phyloP scores from a whole-genome alignment of 2,113 vertebrate species.

The Melanotaenia duboulayi region DNA sequence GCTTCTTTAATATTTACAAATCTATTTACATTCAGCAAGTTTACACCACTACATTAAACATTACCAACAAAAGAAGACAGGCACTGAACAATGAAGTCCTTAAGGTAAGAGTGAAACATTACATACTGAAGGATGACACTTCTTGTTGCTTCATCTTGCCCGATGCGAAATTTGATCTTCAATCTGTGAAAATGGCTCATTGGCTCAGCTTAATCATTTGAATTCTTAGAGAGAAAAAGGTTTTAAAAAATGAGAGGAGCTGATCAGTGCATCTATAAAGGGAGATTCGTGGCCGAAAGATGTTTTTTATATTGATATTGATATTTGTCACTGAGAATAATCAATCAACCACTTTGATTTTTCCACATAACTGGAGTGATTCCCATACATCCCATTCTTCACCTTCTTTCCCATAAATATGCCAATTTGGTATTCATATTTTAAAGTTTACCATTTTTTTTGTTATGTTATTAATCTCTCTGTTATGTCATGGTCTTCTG shows the following conservation, averaged over 20 bases:
- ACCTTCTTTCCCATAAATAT: neutral
- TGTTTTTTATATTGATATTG: no score
- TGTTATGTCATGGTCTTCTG: neutral
- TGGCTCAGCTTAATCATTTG: neutral
- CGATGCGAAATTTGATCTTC: neutral
- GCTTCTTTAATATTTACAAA: constrained; percentile 7
- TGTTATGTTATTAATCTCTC: neutral
- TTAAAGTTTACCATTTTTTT: no score
- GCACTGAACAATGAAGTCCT: constrained; percentile 9
- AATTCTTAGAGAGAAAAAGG: no score
- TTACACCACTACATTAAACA: constrained; percentile 23
- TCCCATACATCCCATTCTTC: neutral
- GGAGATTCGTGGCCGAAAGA: no score
- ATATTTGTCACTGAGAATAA: no score
- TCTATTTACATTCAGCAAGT: constrained; percentile 55
- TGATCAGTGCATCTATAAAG: no score
- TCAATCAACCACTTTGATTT: no score
- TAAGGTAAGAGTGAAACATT: neutral
- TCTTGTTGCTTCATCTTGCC: neutral
- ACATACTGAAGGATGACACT: neutral
- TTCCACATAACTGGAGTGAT: no score
- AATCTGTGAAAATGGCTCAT: neutral
- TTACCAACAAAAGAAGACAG: constrained; percentile 20
- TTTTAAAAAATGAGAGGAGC: no score
- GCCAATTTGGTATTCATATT: no score